Evolutionary conservation across 1,140 invertebrate species (phyloP).

Genomic region (Drosophila sp.): DNA sequence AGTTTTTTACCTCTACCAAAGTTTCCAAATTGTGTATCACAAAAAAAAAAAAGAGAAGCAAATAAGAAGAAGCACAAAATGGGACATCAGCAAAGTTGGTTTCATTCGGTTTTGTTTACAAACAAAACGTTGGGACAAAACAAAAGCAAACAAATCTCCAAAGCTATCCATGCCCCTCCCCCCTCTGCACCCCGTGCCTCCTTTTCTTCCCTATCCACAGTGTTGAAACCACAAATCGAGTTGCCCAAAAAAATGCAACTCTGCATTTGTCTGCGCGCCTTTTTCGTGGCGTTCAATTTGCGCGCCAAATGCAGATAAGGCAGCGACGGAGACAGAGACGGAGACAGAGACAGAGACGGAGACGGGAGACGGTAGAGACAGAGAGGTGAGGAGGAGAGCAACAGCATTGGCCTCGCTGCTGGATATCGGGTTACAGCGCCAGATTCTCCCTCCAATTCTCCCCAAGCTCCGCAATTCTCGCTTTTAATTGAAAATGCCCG

Average conservation of each 20-base stretch:
- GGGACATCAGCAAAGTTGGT: conserved; percentile 64
- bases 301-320: conserved; percentile 69
- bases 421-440: conserved; percentile 67
- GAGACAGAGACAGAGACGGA: not conserved
- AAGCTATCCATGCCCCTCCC: conserved; percentile 3
- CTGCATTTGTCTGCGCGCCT: conserved; percentile 72
- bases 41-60: not conserved
- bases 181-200: too few relatives aligned
- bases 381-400: not conserved
- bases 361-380: not conserved
- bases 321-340: conserved; percentile 3
- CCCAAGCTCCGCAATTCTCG: conserved; percentile 5
- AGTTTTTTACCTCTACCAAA: not conserved
- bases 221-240: conserved; percentile 6
- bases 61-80: conserved; percentile 34
- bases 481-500: conserved; percentile 62
- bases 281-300: conserved; percentile 56
- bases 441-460: conserved; percentile 15
- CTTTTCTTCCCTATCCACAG: not conserved
- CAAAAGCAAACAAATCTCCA: conserved; percentile 45
- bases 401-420: conserved; percentile 29
- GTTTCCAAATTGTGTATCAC: conserved; percentile 6
- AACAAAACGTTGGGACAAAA: conserved; percentile 54
- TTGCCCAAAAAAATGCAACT: conserved; percentile 61
- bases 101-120: conserved; percentile 57